Percentiles rank a stretch among this genome's conserved stretches.
Conservation (phyloP, 2,888 invertebrate genomes). For the Watsonalla cultraria region DNA sequence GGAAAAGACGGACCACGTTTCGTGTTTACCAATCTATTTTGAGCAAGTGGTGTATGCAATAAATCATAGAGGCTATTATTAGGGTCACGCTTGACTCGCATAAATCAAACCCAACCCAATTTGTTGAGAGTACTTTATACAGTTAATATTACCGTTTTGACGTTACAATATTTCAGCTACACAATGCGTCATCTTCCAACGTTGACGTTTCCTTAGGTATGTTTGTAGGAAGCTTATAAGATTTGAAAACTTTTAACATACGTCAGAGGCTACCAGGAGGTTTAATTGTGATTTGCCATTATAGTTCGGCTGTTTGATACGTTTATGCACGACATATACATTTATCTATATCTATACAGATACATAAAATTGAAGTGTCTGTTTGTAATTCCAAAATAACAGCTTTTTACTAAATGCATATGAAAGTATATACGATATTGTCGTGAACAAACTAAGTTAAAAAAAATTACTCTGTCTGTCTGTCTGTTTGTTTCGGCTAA, state of each 20-base stretch:
- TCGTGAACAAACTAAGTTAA: too few relatives aligned
- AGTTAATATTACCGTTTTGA: constrained; percentile 21
- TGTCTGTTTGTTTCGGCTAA: too few relatives aligned
- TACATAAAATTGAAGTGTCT: too few relatives aligned
- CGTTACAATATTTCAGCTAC: constrained; percentile 11
- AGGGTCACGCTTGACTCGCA: constrained; percentile 17
- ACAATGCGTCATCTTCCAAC: background rate
- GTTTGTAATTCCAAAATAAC: too few relatives aligned
- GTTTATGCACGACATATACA: too few relatives aligned
- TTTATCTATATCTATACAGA: too few relatives aligned
- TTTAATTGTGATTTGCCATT: too few relatives aligned
- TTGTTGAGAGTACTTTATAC: constrained; percentile 20
- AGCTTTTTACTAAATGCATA: too few relatives aligned
- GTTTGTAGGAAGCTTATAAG: background rate
- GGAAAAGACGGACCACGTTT: background rate
- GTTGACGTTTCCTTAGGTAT: background rate
- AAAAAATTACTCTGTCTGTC: too few relatives aligned
- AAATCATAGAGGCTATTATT: constrained; percentile 3
- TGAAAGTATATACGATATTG: too few relatives aligned
- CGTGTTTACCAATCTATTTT: background rate
- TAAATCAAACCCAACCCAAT: constrained; percentile 22
- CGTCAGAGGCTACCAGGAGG: too few relatives aligned
- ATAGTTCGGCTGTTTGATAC: too few relatives aligned
- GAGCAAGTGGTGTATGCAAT: background rate
- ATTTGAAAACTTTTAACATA: background rate